Base-by-base conservation (phyloP, 1,140 invertebrate species). In the Diorhabda elongata region DNA sequence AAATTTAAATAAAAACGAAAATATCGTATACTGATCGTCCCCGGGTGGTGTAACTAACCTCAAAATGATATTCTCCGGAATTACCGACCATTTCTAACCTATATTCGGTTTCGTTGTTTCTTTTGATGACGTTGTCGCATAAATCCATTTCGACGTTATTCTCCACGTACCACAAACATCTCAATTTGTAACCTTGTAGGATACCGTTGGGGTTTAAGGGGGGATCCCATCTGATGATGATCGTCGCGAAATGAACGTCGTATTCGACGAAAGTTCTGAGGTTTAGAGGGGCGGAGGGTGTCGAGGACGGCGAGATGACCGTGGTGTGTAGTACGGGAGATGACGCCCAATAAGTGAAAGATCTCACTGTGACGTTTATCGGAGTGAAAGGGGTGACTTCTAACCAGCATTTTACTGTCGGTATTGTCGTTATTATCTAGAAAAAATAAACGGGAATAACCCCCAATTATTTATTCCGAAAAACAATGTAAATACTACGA, bases 291-390 rank as follows among this genome's bases (percentile, higher is more conserved):
- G 86, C 85, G 3, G 87, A 87, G 3, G 94, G 93, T 6, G 87
- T 87, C 59, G 90, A 88, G 59, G 90, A 85, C 0, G 91, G 92
- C 0, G 91, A 90, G 72, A 83, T 84, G 0, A 91, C 72, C 42
- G 81, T 78, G 0, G 84, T 82, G 3, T 84, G 84, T 0, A 89
- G 87, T 42, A 85, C 83, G 5, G 83, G 80, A 0, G 92, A 89
- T 5, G 89, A 86, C 44, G 91, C 90, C 94, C 94, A 97, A 73
- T 90, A 91, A 0, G 94, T 95, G 72, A 90, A 91, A 0, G 93
- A 90, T 63, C 90, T 88, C 2, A 97, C 85, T 1, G 87, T 87
- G 3, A 95, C 85, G 47, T 88, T 87, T 5, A 95, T 74, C 5
- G 82, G 77, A 2, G 89, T 87, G 78, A 90, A 92, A 0, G 93